Base-by-base conservation (phyloP, 2,888 invertebrate species). In the Lymantria dispar region DNA sequence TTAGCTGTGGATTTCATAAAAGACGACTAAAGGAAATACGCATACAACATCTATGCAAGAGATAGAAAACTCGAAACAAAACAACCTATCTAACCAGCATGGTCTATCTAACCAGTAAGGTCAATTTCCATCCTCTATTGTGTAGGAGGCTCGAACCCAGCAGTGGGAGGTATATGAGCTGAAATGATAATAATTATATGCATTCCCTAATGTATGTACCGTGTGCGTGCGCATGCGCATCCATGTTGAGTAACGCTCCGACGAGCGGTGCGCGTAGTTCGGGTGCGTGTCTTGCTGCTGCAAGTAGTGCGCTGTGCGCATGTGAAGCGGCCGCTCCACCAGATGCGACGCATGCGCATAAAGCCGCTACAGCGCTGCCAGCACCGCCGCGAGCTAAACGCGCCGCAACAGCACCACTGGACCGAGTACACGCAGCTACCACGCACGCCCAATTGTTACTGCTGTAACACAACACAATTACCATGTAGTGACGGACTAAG, bases 391-490 rank as follows among this genome's bases (percentile, higher is more conserved):
- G 74, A 63, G 74, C 66, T 44, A 60, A 85, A 60, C 50, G 53
- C 74, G 72, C 70, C 58, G 81, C 59, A 42, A 58, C 64, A 8
- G 52, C 56, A 30, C 60, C 72, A 51, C 49, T 77, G 53, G 43
- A 85, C 45, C 94, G 94, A 58, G 96, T 93, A 73, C 97, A 97
- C 70, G 96, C 95, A 62, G 96, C 94, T 41, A 98, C 89, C 57
- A 98, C 93, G 57, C 95, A 92, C 59, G 97, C 92, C 98, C 98
- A 98, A 56, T 96, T 96, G 75, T 96, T 93, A 79, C 96, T 67
- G 29, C 15, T 40, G 37, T 3, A 29, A 15, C 5, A 22, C 22
- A 22, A 22, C 2, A 22, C 5, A 22, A 22, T 22, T 3, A n/a
- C n/a, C 22, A 22, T 22, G 22, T 22, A 5, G 5, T 22, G 22